phyloP scores from a whole-genome alignment of 2,797 vertebrate genomes.

The Merluccius polli region DNA sequence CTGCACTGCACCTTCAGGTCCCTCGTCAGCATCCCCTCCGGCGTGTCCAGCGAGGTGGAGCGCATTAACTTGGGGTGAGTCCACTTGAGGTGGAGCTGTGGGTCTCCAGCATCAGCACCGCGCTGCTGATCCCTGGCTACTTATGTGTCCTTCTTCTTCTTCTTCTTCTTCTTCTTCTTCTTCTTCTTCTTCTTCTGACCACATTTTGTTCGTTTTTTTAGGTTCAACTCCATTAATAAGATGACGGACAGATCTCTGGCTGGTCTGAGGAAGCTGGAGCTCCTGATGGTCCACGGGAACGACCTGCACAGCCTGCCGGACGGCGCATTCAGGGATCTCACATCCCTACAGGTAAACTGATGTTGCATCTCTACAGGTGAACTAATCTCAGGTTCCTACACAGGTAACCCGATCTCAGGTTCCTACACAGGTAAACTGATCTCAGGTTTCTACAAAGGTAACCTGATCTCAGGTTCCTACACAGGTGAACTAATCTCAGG shows the following conservation, averaged over 20 bases:
- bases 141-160: neutral
- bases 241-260: constrained; percentile 76
- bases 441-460: neutral
- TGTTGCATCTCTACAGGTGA: no score
- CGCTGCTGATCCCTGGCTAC: neutral
- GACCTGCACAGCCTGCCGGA: constrained; percentile 80
- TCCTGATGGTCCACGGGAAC: constrained; percentile 93
- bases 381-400: neutral
- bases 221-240: constrained; percentile 87
- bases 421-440: no score
- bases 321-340: constrained; percentile 79
- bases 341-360: constrained; percentile 81
- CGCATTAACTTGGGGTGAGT: constrained; percentile 90
- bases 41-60: constrained; percentile 74
- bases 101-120: neutral
- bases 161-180: neutral
- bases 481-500: no score
- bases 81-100: no score
- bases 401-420: no score
- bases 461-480: no score
- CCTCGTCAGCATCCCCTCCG: constrained; percentile 73
- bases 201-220: constrained; percentile 44
- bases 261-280: constrained; percentile 80
- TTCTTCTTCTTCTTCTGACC: neutral
- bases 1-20: constrained; percentile 96